Base-by-base conservation (phyloP, 1,140 invertebrate genomes). In the Bicyclus anynana region DNA sequence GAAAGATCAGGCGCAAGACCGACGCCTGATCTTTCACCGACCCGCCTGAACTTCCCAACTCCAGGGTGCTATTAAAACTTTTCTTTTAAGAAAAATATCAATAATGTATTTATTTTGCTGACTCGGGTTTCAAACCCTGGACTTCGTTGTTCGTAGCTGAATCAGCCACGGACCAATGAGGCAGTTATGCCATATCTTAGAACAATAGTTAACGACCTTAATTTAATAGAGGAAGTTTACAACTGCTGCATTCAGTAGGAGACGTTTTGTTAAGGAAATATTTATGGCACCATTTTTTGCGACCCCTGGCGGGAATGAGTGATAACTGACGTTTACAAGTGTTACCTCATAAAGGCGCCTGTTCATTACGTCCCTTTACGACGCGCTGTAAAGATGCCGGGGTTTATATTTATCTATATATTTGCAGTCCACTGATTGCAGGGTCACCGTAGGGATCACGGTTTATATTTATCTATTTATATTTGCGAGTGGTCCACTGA, bases 241-340 rank as follows among this genome's bases (percentile, higher is more conserved):
- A 65, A 69, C 69, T 68, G 67, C 74, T 74, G 78, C 80, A 80
- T 82, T 80, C 80, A 84, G 80, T 84, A 82, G 79, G 77, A 82
- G 65, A 67, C 68, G 74, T 82, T 82, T 76, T 77, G 79, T 84
- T 84, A 74, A 72, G 65, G 37, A 56, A 74, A 80, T 74, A 83
- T 85, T 85, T 85, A 85, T 79, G 80, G 68, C 29, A 61, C 59
- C 40, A 53, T 78, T 82, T 84, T 82, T 78, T 77, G 53, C 48
- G 56, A 29, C 50, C 56, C 54, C 56, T 57, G 35, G 54, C 51
- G 59, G 38, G 77, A 80, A 83, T 81, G 71, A 81, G 69, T 78
- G 74, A 84, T 81, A 84, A 79, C 77, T 70, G 80, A 80, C 80
- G 68, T 80, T 80, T 81, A 84, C 77, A 81, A 80, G 73, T 73